Percentiles rank a stretch among this genome's conserved stretches.
Evolutionary conservation across 2,797 vertebrate genomes (phyloP).

Genomic region (Lutjanus argentimaculatus): DNA sequence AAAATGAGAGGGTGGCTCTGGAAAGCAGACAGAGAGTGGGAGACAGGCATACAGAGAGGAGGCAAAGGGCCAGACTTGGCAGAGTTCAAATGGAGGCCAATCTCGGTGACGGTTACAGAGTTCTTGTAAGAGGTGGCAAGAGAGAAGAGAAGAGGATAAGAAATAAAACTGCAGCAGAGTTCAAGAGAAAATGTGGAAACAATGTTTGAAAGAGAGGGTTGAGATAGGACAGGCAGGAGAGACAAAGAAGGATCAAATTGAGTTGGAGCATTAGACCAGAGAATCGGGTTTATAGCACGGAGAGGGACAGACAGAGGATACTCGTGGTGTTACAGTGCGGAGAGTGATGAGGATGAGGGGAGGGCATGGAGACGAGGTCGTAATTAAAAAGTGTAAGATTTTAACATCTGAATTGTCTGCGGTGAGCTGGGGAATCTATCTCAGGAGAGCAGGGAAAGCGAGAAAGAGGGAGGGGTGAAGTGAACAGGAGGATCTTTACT

Average conservation of each 20-base stretch:
- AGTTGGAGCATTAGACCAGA: constrained; percentile 42
- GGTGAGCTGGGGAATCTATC: constrained; percentile 54
- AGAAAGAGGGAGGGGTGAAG: constrained; percentile 20
- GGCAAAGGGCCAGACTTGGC: constrained; percentile 32
- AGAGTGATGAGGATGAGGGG: constrained; percentile 15
- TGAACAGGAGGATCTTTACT: constrained; percentile 55
- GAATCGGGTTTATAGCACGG: constrained; percentile 1
- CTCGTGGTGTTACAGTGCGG: constrained; percentile 14
- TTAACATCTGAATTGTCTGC: constrained; percentile 70
- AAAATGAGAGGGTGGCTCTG: constrained; percentile 46
- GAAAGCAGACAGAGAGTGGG: constrained; percentile 30
- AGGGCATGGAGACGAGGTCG: constrained; percentile 29
- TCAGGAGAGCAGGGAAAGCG: constrained; percentile 48
- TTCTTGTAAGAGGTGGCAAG: constrained; percentile 26
- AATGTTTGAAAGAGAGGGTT: constrained; percentile 21
- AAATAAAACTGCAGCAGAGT: constrained; percentile 13
- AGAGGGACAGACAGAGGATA: constrained; percentile 11
- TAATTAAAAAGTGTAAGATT: constrained; percentile 79
- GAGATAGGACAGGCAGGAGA: background rate
- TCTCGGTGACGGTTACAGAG: constrained; percentile 8
- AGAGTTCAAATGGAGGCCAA: constrained; percentile 68
- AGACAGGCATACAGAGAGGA: constrained; percentile 20
- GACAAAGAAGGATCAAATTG: constrained; percentile 53
- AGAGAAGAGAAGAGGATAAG: background rate
- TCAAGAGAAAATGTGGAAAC: constrained; percentile 47